These are phyloP conservation scores for Dromius quadrimaculatus DNA, from an alignment of 2,888 invertebrate species.

Conservation along the genomic window DNA sequence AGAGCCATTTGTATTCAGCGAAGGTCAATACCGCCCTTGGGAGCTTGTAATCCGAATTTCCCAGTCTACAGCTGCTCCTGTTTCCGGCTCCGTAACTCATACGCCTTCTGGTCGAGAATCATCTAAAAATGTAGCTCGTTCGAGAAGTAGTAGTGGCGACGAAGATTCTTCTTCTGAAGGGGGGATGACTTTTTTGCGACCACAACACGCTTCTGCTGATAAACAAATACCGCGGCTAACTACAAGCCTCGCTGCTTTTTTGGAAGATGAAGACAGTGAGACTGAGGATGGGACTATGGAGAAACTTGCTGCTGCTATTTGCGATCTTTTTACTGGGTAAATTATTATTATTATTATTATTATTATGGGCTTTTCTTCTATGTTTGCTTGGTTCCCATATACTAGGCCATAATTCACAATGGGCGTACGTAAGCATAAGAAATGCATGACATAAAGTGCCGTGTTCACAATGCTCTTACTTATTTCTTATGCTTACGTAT, in stretches of 20 bases:
- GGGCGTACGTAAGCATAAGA: too few species aligned
- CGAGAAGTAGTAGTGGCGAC: slow-evolving; percentile 62
- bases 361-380: slow-evolving; percentile 2
- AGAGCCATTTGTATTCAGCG: slow-evolving; percentile 78
- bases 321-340: slow-evolving; percentile 82
- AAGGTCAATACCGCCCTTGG: slow-evolving; percentile 79
- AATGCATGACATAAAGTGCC: too few species aligned
- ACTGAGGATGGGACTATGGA: slow-evolving; percentile 79
- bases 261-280: slow-evolving; percentile 79
- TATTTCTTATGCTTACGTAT: too few species aligned
- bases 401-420: too few species aligned
- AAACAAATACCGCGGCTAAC: slow-evolving; percentile 64
- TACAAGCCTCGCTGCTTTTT: slow-evolving; percentile 69
- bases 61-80: slow-evolving; percentile 60
- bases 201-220: slow-evolving; percentile 34
- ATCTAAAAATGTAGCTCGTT: slow-evolving; percentile 57
- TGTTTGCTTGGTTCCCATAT: too few species aligned
- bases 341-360: slow-evolving; percentile 28
- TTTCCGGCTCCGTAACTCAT: slow-evolving; percentile 26
- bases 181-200: slow-evolving; percentile 65
- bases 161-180: slow-evolving; percentile 61
- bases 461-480: too few species aligned
- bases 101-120: slow-evolving; percentile 17
- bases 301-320: slow-evolving; percentile 79
- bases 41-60: slow-evolving; percentile 76